Base-by-base conservation (phyloP, 2,113 vertebrate genomes). In the Emydura subglobosa region DNA sequence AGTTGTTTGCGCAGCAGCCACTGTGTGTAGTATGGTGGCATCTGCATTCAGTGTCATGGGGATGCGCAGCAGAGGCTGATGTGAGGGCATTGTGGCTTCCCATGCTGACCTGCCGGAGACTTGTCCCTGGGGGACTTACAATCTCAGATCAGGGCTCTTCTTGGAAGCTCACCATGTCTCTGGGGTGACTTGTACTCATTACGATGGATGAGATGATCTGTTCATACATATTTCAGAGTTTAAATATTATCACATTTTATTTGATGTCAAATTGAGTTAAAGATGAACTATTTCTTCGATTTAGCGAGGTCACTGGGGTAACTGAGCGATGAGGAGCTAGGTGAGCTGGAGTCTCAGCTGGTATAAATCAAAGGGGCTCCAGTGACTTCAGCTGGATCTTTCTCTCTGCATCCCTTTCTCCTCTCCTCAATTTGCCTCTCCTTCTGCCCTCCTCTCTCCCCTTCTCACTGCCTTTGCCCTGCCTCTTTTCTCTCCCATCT, bases 141-240 rank as follows among this genome's bases (percentile, higher is more conserved):
- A 83, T 10, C 92, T 86, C 65, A 79, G 78, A 88, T 95, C 84
- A 97, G 86, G 93, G 93, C 92, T 91, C 93, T 14, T 61, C 0
- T 82, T 5, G 1, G 57, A 82, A 89, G n/a, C 65, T 86, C 85
- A 14, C 21, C 22, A 47, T 79, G 47, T n/a, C 91, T 96, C 91
- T 89, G 83, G 80, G 95, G 95, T 86, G 89, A 90, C 91, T 96
- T 96, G 79, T 90, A 89, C 93, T 96, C 88, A 86, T 95, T 85
- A 79, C 85, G 86, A 91, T 93, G 94, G 82, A 92, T 61, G 54
- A 95, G 91, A 90, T 88, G 92, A 96, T 94, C 95, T 88, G 39
- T 96, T 97, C 96, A 97, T 97, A 96, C 86, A 82, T 94, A 94
- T 96, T 96, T 97, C 44, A 2, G 83, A 97, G 57, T 87, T 96